These are phyloP conservation scores for Corapipo altera DNA, from an alignment of 2,113 vertebrate species.

Conservation along the genomic window DNA sequence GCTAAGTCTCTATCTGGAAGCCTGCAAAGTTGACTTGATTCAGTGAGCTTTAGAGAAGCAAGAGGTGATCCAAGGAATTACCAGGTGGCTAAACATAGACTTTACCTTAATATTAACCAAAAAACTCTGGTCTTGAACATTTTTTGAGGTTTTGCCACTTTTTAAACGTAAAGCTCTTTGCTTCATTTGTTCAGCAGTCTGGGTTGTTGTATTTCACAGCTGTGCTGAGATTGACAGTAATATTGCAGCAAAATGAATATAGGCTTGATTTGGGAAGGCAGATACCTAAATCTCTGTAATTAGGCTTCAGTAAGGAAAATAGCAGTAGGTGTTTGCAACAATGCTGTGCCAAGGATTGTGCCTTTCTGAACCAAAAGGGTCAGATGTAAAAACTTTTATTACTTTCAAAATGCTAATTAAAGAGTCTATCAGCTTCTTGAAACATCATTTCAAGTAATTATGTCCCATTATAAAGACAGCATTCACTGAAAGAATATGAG, in stretches of 20 bases:
- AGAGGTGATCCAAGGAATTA: not conserved
- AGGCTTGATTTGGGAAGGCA: not conserved
- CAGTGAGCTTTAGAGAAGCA: not conserved
- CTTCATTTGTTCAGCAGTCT: not conserved
- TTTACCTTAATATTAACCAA: not conserved
- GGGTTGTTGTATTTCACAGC: not conserved
- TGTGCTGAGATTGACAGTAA: not conserved
- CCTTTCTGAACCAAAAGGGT: not conserved
- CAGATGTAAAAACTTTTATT: not conserved
- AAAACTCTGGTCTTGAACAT: not conserved
- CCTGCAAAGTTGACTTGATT: not conserved
- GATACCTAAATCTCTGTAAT: slow-evolving; percentile 8
- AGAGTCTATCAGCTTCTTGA: not conserved
- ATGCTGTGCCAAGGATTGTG: not conserved
- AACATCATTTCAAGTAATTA: not conserved
- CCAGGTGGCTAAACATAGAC: not conserved
- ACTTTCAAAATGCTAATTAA: slow-evolving; percentile 19
- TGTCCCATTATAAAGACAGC: not conserved
- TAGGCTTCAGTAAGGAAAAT: not conserved
- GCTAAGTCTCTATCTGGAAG: not conserved
- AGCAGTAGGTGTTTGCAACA: not conserved
- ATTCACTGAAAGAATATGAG: not conserved
- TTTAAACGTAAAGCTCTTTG: not conserved
- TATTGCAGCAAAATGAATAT: not conserved
- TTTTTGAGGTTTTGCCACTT: not conserved